A percentile compares a stretch with the other conserved stretches of the same genome.
Evolutionary conservation across 2,113 vertebrate species (phyloP).

Genomic region (Euleptes europaea): DNA sequence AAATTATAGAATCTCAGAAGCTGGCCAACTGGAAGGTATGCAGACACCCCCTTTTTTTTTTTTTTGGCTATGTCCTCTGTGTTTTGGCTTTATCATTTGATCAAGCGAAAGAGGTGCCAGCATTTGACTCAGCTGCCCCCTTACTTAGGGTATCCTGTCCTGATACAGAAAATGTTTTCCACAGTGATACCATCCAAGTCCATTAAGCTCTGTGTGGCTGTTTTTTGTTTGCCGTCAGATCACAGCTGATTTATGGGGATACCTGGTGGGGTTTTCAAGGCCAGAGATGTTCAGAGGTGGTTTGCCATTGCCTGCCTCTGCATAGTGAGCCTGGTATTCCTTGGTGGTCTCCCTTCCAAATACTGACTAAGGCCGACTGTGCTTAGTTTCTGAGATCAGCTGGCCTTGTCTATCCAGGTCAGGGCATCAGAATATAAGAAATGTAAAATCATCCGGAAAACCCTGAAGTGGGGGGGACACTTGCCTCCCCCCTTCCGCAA

Average conservation of each 20-base stretch:
- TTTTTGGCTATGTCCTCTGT: neutral
- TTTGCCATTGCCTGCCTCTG: too few relatives aligned
- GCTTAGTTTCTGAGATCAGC: too few relatives aligned
- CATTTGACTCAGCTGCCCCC: neutral
- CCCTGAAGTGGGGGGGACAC: neutral
- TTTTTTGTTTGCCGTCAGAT: too few relatives aligned
- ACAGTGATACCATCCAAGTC: neutral
- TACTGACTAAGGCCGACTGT: too few relatives aligned
- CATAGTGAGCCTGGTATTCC: too few relatives aligned
- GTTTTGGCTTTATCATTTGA: neutral
- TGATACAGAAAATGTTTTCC: neutral
- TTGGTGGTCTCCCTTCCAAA: too few relatives aligned
- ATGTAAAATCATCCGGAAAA: neutral
- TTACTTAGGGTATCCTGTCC: neutral
- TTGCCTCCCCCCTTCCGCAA: too few relatives aligned
- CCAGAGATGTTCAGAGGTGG: too few relatives aligned
- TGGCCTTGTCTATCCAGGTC: too few relatives aligned
- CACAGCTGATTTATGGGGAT: too few relatives aligned
- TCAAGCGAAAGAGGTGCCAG: neutral
- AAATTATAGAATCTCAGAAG: conserved; percentile 96
- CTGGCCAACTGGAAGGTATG: conserved; percentile 99
- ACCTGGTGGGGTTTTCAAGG: too few relatives aligned
- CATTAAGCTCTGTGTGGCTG: neutral
- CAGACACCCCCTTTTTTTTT: conserved; percentile 33
- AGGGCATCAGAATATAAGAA: neutral